Evolutionary conservation across 2,797 vertebrate genomes (phyloP).

Genomic region (Acipenser oxyrinchus): DNA sequence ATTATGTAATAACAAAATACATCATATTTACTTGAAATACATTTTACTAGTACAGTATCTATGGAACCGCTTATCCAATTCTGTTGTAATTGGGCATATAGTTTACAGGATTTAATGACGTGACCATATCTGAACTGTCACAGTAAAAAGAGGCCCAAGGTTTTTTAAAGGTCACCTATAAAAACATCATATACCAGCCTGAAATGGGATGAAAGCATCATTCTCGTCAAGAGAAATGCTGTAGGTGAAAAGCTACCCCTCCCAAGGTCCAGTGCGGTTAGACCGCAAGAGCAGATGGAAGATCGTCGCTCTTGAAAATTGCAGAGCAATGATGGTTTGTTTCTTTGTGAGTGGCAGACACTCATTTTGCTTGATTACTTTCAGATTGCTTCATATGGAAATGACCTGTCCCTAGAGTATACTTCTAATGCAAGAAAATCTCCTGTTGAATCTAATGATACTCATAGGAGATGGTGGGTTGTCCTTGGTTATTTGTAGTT

Average conservation of each 20-base stretch:
- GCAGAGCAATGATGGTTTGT: too few species aligned
- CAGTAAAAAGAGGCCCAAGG: too few species aligned
- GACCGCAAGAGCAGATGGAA: conserved; percentile 28
- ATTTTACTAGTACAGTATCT: too few species aligned
- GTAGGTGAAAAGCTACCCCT: conserved; percentile 25
- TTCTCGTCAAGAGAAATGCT: conserved; percentile 27
- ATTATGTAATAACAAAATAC: too few species aligned
- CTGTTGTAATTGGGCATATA: too few species aligned
- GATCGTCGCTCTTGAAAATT: too few species aligned
- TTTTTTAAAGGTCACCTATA: too few species aligned
- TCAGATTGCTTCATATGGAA: conserved; percentile 9
- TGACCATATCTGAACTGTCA: too few species aligned
- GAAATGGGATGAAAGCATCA: conserved; percentile 29
- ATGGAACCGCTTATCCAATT: too few species aligned
- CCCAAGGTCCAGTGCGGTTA: conserved; percentile 24
- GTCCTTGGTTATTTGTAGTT: background rate
- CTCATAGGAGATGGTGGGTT: background rate
- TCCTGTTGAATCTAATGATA: background rate
- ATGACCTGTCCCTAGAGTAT: conserved; percentile 4
- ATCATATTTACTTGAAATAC: too few species aligned
- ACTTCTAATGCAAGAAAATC: conserved; percentile 2
- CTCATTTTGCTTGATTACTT: conserved; percentile 18
- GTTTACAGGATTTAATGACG: too few species aligned
- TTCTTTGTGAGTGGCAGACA: conserved; percentile 4
- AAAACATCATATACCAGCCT: too few species aligned